Evolutionary conservation across 1,140 invertebrate genomes (phyloP), one percentile per base, ranked within the genome.

Genomic region (Neodiprion pinetum): DNA sequence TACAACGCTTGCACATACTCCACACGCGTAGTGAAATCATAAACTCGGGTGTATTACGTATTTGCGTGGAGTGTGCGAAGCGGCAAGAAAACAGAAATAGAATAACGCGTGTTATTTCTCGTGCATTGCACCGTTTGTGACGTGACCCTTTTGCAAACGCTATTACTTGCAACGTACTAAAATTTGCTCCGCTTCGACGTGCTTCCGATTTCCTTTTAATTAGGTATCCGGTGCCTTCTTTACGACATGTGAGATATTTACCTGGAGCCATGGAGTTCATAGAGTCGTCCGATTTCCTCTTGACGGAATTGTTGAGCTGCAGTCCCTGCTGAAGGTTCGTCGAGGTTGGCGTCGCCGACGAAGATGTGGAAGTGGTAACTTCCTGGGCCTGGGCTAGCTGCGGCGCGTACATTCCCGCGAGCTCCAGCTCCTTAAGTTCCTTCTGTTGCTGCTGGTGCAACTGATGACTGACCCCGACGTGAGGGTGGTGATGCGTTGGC

Each of bases 361-460:
- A 80, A 0, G 86, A 81, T 0, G 85, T 86, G 7, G 87, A 87
- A 0, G 85, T 88, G 1, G 85, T 85, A 7, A 89, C 86, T 66
- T 89, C 87, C 14, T 85, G 87, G 10, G 85, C 74, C 70, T 88
- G 86, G 11, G 86, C 78, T 72, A 88, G 75, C 28, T 40, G 28
- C 0, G 87, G 85, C 8, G 85, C 84, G 69, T 89, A 89, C 85
- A 89, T 89, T 0, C 86, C 83, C 7, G 86, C 83, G 0, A 89
- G 71, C 70, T 89, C 88, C 0, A 89, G 67, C 48, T 89, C 88
- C 70, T 89, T 89, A 0, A 81, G 81, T 71, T 82, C 89, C 79
- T 85, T 89, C 76, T 80, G 88, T 82, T 76, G 87, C 84, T 80
- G 84, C 81, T 81, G 83, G 65, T 78, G 88, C 72, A 83, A 84